phyloP scores from a whole-genome alignment of 1,140 invertebrate genomes.

The Nymphalis io region DNA sequence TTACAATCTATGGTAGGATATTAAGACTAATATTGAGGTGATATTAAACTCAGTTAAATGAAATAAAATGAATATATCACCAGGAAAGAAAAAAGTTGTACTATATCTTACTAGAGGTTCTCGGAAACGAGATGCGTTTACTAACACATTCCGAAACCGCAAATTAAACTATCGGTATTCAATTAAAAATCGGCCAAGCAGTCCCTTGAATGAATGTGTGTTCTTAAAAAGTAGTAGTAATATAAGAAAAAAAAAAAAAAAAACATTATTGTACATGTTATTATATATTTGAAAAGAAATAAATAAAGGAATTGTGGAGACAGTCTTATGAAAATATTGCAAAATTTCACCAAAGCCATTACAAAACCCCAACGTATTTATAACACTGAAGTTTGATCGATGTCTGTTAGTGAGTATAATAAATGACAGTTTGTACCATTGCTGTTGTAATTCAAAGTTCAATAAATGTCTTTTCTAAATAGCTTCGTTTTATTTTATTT shows the following conservation, averaged over 20 bases:
- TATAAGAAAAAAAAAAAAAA: constrained; percentile 1
- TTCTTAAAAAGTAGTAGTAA: not conserved
- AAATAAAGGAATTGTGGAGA: not conserved
- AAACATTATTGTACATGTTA: constrained; percentile 19
- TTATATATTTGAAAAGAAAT: constrained; percentile 13
- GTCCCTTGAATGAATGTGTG: constrained; percentile 8
- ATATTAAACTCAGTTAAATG: not conserved
- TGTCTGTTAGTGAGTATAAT: constrained; percentile 26
- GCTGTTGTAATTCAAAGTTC: constrained; percentile 69
- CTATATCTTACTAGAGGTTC: not conserved
- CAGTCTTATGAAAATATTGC: not conserved
- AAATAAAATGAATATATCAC: not conserved
- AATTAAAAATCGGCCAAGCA: constrained; percentile 13
- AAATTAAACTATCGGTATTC: not conserved
- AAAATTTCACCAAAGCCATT: constrained; percentile 8
- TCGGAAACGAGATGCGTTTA: not conserved
- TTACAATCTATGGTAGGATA: not conserved
- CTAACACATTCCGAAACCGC: constrained; percentile 28
- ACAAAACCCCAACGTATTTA: constrained; percentile 16
- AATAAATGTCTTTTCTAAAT: constrained; percentile 69
- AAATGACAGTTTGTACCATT: constrained; percentile 54
- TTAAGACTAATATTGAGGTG: not conserved
- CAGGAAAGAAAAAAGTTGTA: not conserved
- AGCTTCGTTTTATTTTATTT: constrained; percentile 19
- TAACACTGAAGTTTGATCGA: constrained; percentile 1